Percentiles rank a stretch among this genome's conserved stretches.
phyloP scores from a whole-genome alignment of 1,140 invertebrate species.

The Galleria mellonella region DNA sequence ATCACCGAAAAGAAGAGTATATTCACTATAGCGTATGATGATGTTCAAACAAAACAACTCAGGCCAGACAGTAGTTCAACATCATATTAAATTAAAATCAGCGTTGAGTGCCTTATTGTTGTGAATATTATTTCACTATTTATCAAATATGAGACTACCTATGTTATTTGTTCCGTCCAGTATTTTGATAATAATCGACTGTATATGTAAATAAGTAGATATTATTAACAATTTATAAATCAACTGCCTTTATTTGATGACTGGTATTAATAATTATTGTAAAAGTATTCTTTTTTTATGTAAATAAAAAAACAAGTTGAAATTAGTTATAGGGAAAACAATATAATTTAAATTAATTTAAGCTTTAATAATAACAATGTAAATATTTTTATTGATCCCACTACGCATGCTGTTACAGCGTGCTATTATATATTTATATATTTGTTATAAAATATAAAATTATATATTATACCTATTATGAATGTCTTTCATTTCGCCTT shows the following conservation, averaged over 20 bases:
- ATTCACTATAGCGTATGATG: slow-evolving; percentile 94
- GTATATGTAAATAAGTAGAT: slow-evolving; percentile 21
- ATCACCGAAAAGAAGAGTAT: slow-evolving; percentile 93
- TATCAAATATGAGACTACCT: slow-evolving; percentile 15
- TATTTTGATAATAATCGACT: slow-evolving; percentile 4
- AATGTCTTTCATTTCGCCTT: not conserved
- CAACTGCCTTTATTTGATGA: slow-evolving; percentile 64
- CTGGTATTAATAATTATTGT: slow-evolving; percentile 51
- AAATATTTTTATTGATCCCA: slow-evolving; percentile 48
- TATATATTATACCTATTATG: slow-evolving; percentile 37
- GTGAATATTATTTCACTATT: slow-evolving; percentile 12
- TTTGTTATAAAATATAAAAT: slow-evolving; percentile 71
- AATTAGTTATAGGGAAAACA: slow-evolving; percentile 22
- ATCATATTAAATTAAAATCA: slow-evolving; percentile 49
- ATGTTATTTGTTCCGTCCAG: slow-evolving; percentile 15
- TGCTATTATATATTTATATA: slow-evolving; percentile 66
- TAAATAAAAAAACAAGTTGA: slow-evolving; percentile 44
- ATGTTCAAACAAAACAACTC: slow-evolving; percentile 78
- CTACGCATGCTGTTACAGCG: slow-evolving; percentile 45
- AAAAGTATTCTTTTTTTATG: slow-evolving; percentile 35
- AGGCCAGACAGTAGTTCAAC: slow-evolving; percentile 72
- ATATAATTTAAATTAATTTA: slow-evolving; percentile 48
- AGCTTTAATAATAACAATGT: slow-evolving; percentile 47
- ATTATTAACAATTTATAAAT: slow-evolving; percentile 22
- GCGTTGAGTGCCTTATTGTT: slow-evolving; percentile 34